Base-by-base conservation (phyloP, 2,797 vertebrate genomes). In the Anas bernieri region DNA sequence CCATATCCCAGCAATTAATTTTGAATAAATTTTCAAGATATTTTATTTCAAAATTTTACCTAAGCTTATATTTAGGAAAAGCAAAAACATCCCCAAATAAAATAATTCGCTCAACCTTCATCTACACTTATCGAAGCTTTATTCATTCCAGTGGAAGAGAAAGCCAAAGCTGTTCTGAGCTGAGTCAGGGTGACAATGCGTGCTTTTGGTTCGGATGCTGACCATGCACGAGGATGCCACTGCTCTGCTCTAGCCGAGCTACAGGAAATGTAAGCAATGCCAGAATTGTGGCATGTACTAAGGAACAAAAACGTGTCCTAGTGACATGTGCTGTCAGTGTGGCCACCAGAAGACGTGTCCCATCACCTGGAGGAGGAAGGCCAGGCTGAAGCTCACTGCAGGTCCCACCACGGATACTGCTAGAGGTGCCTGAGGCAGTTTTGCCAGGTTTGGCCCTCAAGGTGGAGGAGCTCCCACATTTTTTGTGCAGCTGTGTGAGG, bases 321-420 rank as follows among this genome's bases (percentile, higher is more conserved):
- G 21, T 12, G 83, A 16, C 8, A 7, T 0, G 0, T 7, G 7
- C 11, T 6, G 1, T 5, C 70, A 17, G 7, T 0, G 1, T 11
- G 28, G 35, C 33, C 25, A 22, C 31, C 37, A 25, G 37, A 62
- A 25, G 25, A 61, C 23, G 16, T 23, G 13, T 78, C 54, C 48
- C 30, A 39, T 39, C 18, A 23, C 11, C 45, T 41, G 33, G 21
- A 45, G 43, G 11, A 46, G 43, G 30, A 45, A 66, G 41, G 31
- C 23, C 6, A 16, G 30, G 15, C 63, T 66, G 21, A 5, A 15
- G 41, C 39, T 22, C 13, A 2, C 30, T 43, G 21, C 26, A 61
- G 21, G 9, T 59, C 35, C 41, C 2, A 1, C 17, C 26, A 11
- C 1, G 0, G 20, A 25, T 14, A 17, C 17, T 63, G 5, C 61